These are phyloP conservation scores for Redunca redunca DNA, from an alignment of 2,113 vertebrate species.

Conservation along the genomic window DNA sequence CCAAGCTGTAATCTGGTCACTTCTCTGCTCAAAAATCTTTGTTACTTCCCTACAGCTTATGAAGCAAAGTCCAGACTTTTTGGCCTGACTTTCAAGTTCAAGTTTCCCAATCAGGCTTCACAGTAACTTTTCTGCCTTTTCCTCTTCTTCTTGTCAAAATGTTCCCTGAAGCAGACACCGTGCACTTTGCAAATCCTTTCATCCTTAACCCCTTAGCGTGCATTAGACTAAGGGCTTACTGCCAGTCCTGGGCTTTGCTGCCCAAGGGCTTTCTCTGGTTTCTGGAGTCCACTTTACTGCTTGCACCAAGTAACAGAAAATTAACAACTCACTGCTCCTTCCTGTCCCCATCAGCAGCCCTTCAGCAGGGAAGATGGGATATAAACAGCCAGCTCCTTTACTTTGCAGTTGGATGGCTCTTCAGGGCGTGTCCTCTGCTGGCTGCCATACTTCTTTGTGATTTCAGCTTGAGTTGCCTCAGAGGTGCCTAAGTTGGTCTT, in stretches of 20 bases:
- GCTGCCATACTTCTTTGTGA: background rate
- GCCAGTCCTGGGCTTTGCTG: background rate
- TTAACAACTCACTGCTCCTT: background rate
- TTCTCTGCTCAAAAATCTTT: background rate
- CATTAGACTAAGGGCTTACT: background rate
- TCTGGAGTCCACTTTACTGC: background rate
- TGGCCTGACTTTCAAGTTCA: background rate
- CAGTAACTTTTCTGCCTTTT: background rate
- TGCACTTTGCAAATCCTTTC: background rate
- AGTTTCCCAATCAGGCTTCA: background rate
- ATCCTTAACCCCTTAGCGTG: too few relatives aligned
- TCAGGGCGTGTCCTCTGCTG: fast-evolving
- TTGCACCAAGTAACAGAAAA: background rate
- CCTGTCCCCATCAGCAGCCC: background rate
- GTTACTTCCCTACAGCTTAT: background rate
- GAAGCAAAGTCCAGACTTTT: background rate
- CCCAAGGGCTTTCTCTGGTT: background rate
- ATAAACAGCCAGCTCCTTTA: background rate
- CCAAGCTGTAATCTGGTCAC: background rate
- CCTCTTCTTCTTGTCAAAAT: background rate
- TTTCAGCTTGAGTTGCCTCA: background rate
- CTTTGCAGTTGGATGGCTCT: background rate
- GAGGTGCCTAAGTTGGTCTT: background rate
- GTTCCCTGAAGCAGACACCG: background rate
- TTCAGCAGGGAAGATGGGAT: background rate